phyloP scores from a whole-genome alignment of 2,113 vertebrate genomes.

The Orientallactaga bullata region DNA sequence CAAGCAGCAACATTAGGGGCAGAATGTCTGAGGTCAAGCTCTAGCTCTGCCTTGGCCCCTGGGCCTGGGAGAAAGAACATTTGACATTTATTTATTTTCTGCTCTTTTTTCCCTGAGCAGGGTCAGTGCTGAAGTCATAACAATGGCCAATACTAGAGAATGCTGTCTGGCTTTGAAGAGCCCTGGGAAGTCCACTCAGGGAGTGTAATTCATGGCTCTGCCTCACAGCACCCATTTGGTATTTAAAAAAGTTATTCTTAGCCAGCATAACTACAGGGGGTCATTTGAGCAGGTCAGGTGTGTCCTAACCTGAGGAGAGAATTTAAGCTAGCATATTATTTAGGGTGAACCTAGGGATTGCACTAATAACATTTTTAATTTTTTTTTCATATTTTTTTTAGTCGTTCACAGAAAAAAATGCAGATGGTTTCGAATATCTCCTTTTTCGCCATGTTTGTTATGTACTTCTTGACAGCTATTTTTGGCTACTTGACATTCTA shows the following conservation, averaged over 20 bases:
- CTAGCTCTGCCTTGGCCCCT: not conserved
- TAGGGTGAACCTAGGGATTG: not conserved
- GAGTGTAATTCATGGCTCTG: not conserved
- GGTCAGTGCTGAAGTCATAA: not conserved
- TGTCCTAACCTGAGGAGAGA: not conserved
- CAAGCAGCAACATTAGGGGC: not conserved
- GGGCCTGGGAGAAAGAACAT: not conserved
- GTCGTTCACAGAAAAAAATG: constrained; percentile 91
- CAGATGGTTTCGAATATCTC: constrained; percentile 91
- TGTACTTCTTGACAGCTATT: constrained; percentile 91
- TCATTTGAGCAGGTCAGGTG: not conserved
- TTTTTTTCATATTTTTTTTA: constrained; percentile 77
- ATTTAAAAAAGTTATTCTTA: constrained; percentile 3
- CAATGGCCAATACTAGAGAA: constrained; percentile 26
- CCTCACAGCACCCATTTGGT: not conserved
- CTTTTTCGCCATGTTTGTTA: constrained; percentile 91
- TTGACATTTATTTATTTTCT: not conserved
- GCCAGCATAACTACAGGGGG: not conserved
- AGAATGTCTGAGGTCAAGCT: not conserved
- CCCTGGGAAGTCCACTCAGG: not conserved
- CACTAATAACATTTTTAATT: constrained; percentile 5
- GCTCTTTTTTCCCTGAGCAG: not conserved
- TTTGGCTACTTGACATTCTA: constrained; percentile 93
- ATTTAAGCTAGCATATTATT: not conserved
- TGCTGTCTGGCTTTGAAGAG: constrained; percentile 13